Evolutionary conservation across 1,140 invertebrate species (phyloP).

Genomic region (Helicoverpa armigera): DNA sequence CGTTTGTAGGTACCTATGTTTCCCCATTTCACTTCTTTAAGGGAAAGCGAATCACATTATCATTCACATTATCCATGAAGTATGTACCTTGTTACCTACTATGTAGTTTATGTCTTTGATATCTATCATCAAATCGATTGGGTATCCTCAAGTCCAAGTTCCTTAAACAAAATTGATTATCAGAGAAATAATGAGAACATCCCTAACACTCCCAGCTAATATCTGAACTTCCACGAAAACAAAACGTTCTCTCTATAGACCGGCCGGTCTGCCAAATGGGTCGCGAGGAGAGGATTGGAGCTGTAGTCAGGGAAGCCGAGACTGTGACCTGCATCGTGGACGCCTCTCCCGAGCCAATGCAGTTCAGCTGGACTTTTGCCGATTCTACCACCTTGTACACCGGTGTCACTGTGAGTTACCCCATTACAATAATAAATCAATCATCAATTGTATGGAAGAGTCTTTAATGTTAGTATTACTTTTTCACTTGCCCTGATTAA

Average conservation of each 20-base stretch:
- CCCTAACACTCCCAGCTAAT: background rate
- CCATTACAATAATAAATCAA: too few relatives aligned
- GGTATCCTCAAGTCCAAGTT: too few relatives aligned
- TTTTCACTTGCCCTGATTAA: background rate
- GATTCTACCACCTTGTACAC: conserved; percentile 74
- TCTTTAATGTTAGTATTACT: too few relatives aligned
- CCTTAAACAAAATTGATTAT: too few relatives aligned
- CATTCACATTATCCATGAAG: too few relatives aligned
- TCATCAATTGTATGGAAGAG: too few relatives aligned
- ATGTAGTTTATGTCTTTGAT: too few relatives aligned
- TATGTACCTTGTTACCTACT: too few relatives aligned
- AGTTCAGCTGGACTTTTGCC: conserved; percentile 80
- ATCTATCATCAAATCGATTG: too few relatives aligned
- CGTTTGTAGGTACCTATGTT: background rate
- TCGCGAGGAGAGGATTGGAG: conserved; percentile 66
- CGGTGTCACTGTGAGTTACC: conserved; percentile 64
- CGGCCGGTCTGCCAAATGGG: conserved; percentile 68
- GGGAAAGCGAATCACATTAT: too few relatives aligned
- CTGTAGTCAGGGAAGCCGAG: conserved; percentile 65
- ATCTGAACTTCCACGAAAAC: background rate
- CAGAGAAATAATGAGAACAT: too few relatives aligned
- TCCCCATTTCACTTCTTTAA: background rate
- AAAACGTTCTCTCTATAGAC: conserved; percentile 56
- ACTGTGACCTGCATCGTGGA: conserved; percentile 72
- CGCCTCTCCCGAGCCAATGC: conserved; percentile 69